phyloP scores from a whole-genome alignment of 30 jellyfish, hydroid and myxozoan genomes.

The Clytia hemisphaerica region DNA sequence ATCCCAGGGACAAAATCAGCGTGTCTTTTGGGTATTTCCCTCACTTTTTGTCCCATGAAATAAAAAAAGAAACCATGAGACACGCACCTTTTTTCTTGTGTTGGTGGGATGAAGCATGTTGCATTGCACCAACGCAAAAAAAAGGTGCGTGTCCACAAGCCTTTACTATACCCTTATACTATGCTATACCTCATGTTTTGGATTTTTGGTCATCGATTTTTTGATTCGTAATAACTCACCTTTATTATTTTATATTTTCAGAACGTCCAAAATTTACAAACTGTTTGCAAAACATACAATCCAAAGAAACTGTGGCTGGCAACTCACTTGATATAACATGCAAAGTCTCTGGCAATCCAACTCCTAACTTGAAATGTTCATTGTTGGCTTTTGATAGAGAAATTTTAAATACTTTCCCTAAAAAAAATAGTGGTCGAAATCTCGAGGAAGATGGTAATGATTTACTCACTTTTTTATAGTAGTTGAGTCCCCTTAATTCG shows the following conservation, averaged over 20 bases:
- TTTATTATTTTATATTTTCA: background rate
- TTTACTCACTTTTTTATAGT: background rate
- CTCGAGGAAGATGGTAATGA: background rate
- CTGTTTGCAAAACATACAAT: background rate
- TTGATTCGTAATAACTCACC: no score
- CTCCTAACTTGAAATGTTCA: background rate
- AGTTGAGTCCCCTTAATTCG: background rate
- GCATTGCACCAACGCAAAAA: no score
- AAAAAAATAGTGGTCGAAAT: background rate
- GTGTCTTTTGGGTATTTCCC: no score
- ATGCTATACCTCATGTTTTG: no score
- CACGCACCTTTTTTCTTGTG: no score
- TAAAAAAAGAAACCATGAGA: no score
- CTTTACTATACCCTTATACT: no score
- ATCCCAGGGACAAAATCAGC: no score
- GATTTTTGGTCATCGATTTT: no score
- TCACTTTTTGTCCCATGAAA: background rate
- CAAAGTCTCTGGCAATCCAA: constrained; percentile 14
- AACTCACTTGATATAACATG: background rate
- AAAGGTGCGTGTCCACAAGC: no score
- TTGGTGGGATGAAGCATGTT: no score
- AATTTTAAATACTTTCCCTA: background rate
- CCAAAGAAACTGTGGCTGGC: constrained; percentile 5
- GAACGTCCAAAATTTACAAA: constrained; percentile 26
- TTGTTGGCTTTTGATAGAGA: background rate